A percentile compares a stretch with the other conserved stretches of the same genome.
Conservation (phyloP, 92 coral and sea anemone species). For the Epizoanthus scotinus region DNA sequence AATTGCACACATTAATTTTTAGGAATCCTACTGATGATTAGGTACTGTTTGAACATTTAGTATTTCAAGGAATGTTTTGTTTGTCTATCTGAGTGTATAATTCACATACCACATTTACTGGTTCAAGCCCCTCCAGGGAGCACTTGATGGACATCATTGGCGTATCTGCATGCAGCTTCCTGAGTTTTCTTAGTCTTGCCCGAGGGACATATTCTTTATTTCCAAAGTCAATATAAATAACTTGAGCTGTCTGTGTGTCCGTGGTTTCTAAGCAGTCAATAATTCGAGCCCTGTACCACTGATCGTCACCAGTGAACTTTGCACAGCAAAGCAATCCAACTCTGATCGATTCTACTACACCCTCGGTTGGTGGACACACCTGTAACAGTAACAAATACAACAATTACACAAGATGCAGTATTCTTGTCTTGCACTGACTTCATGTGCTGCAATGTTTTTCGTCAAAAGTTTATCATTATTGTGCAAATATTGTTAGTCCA, state of each 20-base stretch:
- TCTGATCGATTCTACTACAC: conserved; percentile 44
- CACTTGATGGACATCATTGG: conserved; percentile 87
- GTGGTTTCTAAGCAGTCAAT: conserved; percentile 37
- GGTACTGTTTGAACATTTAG: no score
- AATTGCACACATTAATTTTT: no score
- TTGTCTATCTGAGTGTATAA: no score
- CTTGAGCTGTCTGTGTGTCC: conserved; percentile 51
- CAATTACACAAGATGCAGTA: no score
- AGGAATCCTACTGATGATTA: no score
- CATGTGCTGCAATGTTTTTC: no score
- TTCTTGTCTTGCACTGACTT: no score
- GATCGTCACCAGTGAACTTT: conserved; percentile 69
- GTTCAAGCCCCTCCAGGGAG: conserved; percentile 68
- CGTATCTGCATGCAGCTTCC: conserved; percentile 66
- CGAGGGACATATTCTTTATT: conserved; percentile 71
- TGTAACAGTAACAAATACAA: conserved; percentile 1
- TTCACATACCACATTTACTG: conserved; percentile 47
- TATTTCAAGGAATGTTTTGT: no score
- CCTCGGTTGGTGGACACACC: conserved; percentile 32
- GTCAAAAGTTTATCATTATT: no score
- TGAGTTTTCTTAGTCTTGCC: conserved; percentile 64
- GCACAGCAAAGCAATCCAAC: conserved; percentile 86
- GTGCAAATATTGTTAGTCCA: no score
- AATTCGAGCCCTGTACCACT: conserved; percentile 83
- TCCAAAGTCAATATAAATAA: conserved; percentile 90